A percentile compares a stretch with the other conserved stretches of the same genome.
phyloP scores from a whole-genome alignment of 2,113 vertebrate genomes.

The Pterocles burchelli region DNA sequence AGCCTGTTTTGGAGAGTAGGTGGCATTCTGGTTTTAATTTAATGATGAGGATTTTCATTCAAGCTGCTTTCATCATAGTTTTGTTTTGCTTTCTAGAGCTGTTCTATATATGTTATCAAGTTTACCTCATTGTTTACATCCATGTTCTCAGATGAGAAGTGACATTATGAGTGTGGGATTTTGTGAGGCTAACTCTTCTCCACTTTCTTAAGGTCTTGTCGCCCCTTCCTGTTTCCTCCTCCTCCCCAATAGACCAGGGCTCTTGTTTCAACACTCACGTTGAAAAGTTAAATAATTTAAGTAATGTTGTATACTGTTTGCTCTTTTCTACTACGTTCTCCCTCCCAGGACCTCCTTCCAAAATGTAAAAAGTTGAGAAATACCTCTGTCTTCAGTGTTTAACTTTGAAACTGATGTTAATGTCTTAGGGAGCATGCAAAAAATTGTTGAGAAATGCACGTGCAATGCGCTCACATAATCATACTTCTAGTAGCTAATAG shows the following conservation, averaged over 20 bases:
- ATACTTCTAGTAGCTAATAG: neutral
- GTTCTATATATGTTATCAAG: rapidly evolving
- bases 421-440: neutral
- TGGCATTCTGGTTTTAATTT: neutral
- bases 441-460: neutral
- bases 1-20: neutral
- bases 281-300: neutral
- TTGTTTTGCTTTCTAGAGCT: neutral
- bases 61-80: neutral
- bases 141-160: neutral
- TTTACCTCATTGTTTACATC: neutral
- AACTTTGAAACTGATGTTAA: neutral
- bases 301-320: neutral
- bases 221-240: neutral
- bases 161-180: neutral
- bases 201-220: neutral
- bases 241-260: neutral
- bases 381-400: neutral
- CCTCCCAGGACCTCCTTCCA: neutral
- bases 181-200: neutral
- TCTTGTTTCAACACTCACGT: neutral
- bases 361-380: neutral
- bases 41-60: neutral
- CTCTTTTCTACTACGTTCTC: neutral
- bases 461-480: neutral